Conservation (phyloP, 2,888 invertebrate species). For the Drosophila melanosoma region DNA sequence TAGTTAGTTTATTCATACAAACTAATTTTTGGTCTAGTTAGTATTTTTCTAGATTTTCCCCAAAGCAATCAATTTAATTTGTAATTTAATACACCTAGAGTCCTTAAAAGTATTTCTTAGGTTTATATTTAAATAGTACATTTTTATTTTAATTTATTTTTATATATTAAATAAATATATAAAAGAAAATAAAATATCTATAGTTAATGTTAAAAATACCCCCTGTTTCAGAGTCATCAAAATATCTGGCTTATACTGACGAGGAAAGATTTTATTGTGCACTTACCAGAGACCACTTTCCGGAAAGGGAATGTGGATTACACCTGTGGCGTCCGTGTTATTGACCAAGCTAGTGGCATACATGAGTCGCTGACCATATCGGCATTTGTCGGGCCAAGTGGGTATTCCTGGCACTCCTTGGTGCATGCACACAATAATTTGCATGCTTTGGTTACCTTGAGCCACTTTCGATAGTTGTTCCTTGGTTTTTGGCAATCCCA, state of each 20-base stretch:
- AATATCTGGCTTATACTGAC: neutral
- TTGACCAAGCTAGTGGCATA: slow-evolving; percentile 88
- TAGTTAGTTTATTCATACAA: neutral
- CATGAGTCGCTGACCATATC: slow-evolving; percentile 86
- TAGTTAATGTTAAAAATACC: neutral
- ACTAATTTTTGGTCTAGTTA: neutral
- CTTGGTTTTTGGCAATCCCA: slow-evolving; percentile 13
- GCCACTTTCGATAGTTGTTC: slow-evolving; percentile 37
- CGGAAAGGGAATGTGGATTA: slow-evolving; percentile 91
- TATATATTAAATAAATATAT: neutral
- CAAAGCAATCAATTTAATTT: neutral
- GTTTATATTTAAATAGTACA: too few relatives aligned
- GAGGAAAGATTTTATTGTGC: neutral
- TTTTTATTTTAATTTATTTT: too few relatives aligned
- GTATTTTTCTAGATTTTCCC: neutral
- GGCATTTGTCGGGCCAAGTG: slow-evolving; percentile 87
- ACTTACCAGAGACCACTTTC: slow-evolving; percentile 92
- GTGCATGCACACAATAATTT: slow-evolving; percentile 87
- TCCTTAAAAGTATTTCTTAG: too few relatives aligned
- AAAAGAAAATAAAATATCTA: neutral
- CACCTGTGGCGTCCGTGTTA: slow-evolving; percentile 88
- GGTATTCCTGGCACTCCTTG: slow-evolving; percentile 87
- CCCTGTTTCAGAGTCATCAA: neutral
- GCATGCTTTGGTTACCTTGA: slow-evolving; percentile 84
- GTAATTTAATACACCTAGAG: neutral